A percentile compares a stretch with the other conserved stretches of the same genome.
phyloP scores from a whole-genome alignment of 1,140 invertebrate genomes.

The Kradibia gibbosae region DNA sequence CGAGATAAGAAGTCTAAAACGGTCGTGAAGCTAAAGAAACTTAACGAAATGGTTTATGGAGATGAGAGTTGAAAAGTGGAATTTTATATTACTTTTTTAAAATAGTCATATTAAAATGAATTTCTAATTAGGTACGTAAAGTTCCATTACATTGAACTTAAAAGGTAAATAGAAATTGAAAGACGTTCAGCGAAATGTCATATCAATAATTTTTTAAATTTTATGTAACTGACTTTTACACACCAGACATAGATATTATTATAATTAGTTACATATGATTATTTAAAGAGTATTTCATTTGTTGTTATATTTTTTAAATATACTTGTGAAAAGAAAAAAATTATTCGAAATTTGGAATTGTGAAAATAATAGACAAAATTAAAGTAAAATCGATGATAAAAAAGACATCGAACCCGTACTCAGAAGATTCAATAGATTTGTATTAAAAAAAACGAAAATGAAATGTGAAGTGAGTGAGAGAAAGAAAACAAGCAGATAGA shows the following conservation, averaged over 20 bases:
- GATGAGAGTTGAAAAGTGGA: background rate
- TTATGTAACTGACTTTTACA: background rate
- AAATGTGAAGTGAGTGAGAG: background rate
- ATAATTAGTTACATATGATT: background rate
- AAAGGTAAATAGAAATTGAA: background rate
- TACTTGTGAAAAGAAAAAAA: background rate
- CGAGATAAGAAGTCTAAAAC: constrained; percentile 22
- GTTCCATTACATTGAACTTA: background rate
- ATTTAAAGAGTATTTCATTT: background rate
- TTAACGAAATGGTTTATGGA: background rate
- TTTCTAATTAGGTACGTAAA: constrained; percentile 4
- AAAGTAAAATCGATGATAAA: constrained; percentile 42
- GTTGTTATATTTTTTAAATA: background rate
- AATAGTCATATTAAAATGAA: constrained; percentile 17
- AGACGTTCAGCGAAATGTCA: background rate
- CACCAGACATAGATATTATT: background rate
- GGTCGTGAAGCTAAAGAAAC: constrained; percentile 13
- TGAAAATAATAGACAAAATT: constrained; percentile 26
- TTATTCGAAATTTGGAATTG: background rate
- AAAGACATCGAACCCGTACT: constrained; percentile 19
- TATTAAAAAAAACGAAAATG: constrained; percentile 45
- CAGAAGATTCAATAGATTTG: constrained; percentile 35
- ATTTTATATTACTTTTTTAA: constrained; percentile 10
- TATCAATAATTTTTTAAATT: background rate
- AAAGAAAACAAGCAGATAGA: background rate